Evolutionary conservation across 2,797 vertebrate genomes (phyloP).

Genomic region (Ceryle rudis): DNA sequence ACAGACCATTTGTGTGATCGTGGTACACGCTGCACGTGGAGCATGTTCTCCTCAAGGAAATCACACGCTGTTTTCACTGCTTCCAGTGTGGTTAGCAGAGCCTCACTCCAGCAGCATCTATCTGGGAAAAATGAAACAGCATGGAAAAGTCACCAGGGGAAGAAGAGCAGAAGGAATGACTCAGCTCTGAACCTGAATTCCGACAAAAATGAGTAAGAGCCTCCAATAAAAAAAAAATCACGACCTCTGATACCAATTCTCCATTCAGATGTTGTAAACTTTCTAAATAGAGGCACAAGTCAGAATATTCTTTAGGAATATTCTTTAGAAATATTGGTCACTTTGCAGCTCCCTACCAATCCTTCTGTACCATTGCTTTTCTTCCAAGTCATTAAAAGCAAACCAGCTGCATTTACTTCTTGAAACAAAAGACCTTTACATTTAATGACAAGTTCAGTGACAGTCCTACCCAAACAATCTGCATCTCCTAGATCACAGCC

Average conservation of each 20-base stretch:
- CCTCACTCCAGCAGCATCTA: not conserved
- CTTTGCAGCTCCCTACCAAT: not conserved
- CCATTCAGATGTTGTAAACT: not conserved
- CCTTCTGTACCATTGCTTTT: not conserved
- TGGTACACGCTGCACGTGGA: fast-evolving
- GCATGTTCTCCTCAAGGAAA: not conserved
- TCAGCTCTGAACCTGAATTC: slow-evolving; percentile 56
- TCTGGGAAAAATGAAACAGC: slow-evolving; percentile 59
- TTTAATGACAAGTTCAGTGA: not conserved
- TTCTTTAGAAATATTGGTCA: not conserved
- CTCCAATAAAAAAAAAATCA: not conserved
- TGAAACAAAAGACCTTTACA: not conserved
- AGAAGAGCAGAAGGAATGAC: slow-evolving; percentile 65
- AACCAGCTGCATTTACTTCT: not conserved
- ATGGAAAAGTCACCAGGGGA: slow-evolving; percentile 40
- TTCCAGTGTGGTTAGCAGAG: not conserved
- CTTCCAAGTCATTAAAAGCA: not conserved
- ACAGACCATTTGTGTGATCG: fast-evolving
- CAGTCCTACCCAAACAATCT: not conserved
- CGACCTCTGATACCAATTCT: not conserved
- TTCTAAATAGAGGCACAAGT: not conserved
- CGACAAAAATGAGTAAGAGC: slow-evolving; percentile 60
- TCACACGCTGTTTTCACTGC: slow-evolving; percentile 5
- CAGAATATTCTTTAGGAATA: not conserved
- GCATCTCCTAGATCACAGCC: not conserved